Percentiles rank a stretch among this genome's conserved stretches.
These are phyloP conservation scores for Acromyrmex echinatior DNA, from an alignment of 1,140 invertebrate species.

Conservation along the genomic window DNA sequence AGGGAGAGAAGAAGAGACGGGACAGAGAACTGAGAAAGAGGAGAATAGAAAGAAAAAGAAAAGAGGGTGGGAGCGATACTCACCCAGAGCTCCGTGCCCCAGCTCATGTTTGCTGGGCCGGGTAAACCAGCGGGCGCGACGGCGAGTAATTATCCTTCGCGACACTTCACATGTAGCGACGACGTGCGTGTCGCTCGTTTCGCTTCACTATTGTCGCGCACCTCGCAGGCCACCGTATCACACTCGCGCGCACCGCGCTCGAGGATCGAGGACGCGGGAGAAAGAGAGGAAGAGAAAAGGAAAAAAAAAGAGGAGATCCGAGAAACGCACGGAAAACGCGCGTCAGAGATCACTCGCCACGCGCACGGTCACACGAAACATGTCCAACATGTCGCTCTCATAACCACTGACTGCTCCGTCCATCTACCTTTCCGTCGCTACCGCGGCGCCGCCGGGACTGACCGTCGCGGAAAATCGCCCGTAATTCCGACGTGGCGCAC, in stretches of 20 bases:
- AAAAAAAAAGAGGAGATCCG: not conserved
- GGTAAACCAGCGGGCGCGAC: slow-evolving; percentile 76
- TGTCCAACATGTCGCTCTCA: slow-evolving; percentile 82
- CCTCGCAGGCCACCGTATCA: slow-evolving; percentile 65
- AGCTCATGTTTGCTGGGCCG: slow-evolving; percentile 87
- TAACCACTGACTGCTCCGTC: slow-evolving; percentile 79
- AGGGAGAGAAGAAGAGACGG: slow-evolving; percentile 28
- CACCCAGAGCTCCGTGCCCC: slow-evolving; percentile 89
- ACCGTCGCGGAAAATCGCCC: slow-evolving; percentile 76
- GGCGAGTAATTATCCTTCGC: slow-evolving; percentile 64
- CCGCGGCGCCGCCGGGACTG: slow-evolving; percentile 73
- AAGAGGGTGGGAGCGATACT: slow-evolving; percentile 77
- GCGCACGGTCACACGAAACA: slow-evolving; percentile 77
- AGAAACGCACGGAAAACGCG: slow-evolving; percentile 73
- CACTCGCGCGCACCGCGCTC: slow-evolving; percentile 56
- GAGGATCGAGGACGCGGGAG: not conserved
- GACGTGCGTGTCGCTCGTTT: slow-evolving; percentile 11
- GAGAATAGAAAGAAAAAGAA: slow-evolving; percentile 35
- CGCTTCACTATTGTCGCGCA: slow-evolving; percentile 35
- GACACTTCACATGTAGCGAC: slow-evolving; percentile 81
- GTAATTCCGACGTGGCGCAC: slow-evolving; percentile 74
- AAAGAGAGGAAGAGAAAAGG: no score
- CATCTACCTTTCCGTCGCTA: slow-evolving; percentile 4
- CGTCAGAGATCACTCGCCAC: slow-evolving; percentile 71
- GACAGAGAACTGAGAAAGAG: slow-evolving; percentile 36